These are phyloP conservation scores for Euplexia lucipara DNA, from an alignment of 2,888 invertebrate genomes.

Conservation along the genomic window DNA sequence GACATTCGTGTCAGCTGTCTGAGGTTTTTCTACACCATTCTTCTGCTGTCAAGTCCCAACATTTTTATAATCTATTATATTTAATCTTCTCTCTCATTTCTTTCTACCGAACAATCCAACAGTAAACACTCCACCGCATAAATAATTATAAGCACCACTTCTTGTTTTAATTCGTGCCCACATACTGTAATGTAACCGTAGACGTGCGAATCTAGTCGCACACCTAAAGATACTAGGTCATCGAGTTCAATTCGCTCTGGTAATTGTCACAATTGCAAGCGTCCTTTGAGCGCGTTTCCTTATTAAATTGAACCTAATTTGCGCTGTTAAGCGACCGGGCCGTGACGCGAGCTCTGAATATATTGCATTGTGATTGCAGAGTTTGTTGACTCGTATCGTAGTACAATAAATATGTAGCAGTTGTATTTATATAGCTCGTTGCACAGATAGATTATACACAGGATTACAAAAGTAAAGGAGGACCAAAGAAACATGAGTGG, in stretches of 20 bases:
- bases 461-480: too few species aligned
- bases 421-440: neutral
- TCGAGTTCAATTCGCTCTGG: constrained; percentile 71
- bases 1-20: too few species aligned
- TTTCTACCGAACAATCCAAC: constrained; percentile 12
- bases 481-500: too few species aligned
- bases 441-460: too few species aligned
- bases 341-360: constrained; percentile 40
- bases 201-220: constrained; percentile 30
- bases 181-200: constrained; percentile 10
- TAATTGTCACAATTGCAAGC: constrained; percentile 84
- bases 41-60: too few species aligned
- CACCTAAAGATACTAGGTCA: constrained; percentile 61
- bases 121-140: constrained; percentile 3
- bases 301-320: constrained; percentile 75
- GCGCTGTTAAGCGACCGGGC: constrained; percentile 47
- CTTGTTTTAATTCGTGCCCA: constrained; percentile 30
- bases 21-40: too few species aligned
- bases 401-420: constrained; percentile 1
- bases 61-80: constrained; percentile 1
- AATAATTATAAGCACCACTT: constrained; percentile 26
- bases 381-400: constrained; percentile 55
- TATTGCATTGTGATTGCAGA: constrained; percentile 52
- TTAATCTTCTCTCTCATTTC: constrained; percentile 3
- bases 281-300: constrained; percentile 80